Conservation (phyloP, 2,888 invertebrate genomes). For the Shargacucullia verbasci region DNA sequence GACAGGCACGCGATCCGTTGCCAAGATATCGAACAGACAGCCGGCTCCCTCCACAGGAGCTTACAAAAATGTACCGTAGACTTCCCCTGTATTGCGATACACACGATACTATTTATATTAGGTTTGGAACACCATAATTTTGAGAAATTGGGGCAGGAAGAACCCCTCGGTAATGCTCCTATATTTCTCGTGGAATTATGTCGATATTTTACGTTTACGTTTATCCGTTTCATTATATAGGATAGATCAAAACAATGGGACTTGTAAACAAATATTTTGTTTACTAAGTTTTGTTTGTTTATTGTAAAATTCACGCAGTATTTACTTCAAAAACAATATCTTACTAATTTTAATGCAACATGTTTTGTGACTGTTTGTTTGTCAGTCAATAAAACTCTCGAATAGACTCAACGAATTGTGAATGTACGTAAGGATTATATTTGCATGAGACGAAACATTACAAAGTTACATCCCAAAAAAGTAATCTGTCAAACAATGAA, state of each 20-base stretch:
- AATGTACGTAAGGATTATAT: no score
- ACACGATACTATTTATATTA: constrained; percentile 36
- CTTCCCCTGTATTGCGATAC: constrained; percentile 31
- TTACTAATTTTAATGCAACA: no score
- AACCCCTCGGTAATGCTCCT: constrained; percentile 10
- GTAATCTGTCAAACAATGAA: no score
- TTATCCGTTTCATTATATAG: constrained; percentile 2
- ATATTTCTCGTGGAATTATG: constrained; percentile 17
- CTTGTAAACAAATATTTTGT: constrained; percentile 23
- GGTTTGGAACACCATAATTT: constrained; percentile 35
- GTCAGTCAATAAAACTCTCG: no score
- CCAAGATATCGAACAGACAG: constrained; percentile 83
- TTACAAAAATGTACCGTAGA: constrained; percentile 35
- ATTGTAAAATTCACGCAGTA: no score
- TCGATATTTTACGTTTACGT: constrained; percentile 14
- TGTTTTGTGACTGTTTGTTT: no score
- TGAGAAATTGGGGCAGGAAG: constrained; percentile 28
- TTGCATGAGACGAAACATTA: no score
- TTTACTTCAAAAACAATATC: no score
- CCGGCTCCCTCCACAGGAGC: constrained; percentile 45
- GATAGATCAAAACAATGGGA: neutral
- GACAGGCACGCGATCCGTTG: constrained; percentile 81
- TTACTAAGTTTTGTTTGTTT: constrained; percentile 8
- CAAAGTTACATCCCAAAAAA: no score
- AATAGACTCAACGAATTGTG: no score